These are phyloP conservation scores for Drosophila repleta DNA, from an alignment of 1,140 invertebrate species.

Conservation along the genomic window DNA sequence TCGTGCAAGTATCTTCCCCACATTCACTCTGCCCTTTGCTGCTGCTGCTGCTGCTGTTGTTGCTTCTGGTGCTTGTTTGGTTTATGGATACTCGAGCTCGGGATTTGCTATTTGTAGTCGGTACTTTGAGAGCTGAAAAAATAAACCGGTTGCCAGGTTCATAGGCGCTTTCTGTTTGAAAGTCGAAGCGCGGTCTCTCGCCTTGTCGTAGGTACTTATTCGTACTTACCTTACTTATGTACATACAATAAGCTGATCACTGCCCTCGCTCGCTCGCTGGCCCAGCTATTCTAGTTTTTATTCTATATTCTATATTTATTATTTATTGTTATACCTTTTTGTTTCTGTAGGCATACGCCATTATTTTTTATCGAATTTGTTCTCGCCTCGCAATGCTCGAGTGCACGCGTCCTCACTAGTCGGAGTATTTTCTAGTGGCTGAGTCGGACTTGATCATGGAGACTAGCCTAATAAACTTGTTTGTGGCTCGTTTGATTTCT, in stretches of 20 bases:
- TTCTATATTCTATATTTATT: conserved; percentile 28
- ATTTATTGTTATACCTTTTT: conserved; percentile 6
- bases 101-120: conserved; percentile 60
- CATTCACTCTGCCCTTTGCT: conserved; percentile 37
- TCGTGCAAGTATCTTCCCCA: conserved; percentile 31
- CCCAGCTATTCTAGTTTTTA: not conserved
- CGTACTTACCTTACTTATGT: conserved; percentile 39
- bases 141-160: conserved; percentile 49
- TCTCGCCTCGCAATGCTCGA: conserved; percentile 44
- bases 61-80: conserved; percentile 52
- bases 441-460: conserved; percentile 24
- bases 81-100: conserved; percentile 69
- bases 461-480: conserved; percentile 45
- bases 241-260: conserved; percentile 24
- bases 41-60: conserved; percentile 7
- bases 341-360: conserved; percentile 18
- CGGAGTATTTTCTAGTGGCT: conserved; percentile 20
- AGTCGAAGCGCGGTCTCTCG: conserved; percentile 34
- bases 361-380: conserved; percentile 41
- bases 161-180: conserved; percentile 47
- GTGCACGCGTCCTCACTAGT: conserved; percentile 25
- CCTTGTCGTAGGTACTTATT: conserved; percentile 60
- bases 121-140: conserved; percentile 27
- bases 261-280: not conserved
- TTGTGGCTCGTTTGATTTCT: conserved; percentile 52